Evolutionary conservation across 2,797 vertebrate species (phyloP).

Genomic region (Enoplosus armatus): DNA sequence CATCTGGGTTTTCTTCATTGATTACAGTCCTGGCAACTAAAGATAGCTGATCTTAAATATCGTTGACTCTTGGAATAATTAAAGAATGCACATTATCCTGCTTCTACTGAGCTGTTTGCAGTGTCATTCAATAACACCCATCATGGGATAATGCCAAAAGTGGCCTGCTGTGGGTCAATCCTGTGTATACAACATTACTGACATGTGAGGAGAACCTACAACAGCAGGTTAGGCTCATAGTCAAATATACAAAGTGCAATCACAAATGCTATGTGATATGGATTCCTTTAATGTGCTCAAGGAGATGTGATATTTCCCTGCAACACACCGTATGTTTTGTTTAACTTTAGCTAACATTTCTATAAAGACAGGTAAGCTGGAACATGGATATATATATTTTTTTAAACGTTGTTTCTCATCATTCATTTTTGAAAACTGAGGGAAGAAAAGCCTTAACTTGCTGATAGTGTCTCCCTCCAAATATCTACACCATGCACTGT

Average conservation of each 20-base stretch:
- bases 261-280: neutral
- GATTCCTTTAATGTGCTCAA: neutral
- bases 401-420: neutral
- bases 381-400: neutral
- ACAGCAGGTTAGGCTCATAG: too few relatives aligned
- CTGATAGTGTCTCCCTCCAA: neutral
- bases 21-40: neutral
- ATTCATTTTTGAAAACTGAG: neutral
- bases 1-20: slow-evolving; percentile 5
- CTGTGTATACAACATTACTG: too few relatives aligned
- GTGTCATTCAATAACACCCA: neutral
- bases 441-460: neutral
- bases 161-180: neutral
- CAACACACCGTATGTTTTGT: neutral
- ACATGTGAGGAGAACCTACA: too few relatives aligned
- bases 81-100: neutral
- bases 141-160: neutral
- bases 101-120: neutral
- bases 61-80: neutral
- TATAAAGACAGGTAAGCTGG: neutral
- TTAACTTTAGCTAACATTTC: neutral
- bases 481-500: neutral
- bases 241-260: neutral
- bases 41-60: neutral
- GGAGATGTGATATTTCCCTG: neutral